Base-by-base conservation (phyloP, 2,888 invertebrate species). In the Automeris io region DNA sequence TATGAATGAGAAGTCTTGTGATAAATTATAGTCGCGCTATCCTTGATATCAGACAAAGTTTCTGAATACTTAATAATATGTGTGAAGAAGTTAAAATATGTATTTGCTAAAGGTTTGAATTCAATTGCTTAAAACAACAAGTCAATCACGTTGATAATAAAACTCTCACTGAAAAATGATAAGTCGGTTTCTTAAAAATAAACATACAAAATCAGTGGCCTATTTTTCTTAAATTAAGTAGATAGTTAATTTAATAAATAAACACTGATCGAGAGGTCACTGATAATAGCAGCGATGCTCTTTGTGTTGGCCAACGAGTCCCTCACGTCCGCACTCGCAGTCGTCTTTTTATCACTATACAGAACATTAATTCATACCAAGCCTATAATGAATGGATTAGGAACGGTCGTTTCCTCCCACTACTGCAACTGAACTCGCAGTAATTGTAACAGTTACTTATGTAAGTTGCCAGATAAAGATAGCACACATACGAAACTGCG, bases 191-290 rank as follows among this genome's bases (percentile, higher is more conserved):
- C 56, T 37, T 33, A 40, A 45, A 54, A 43, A 32, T 33, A 48
- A 51, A 58, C 53, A 51, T 49, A 54, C 50, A 58, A 55, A 42
- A 48, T 51, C 51, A 42, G 41, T 51, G 53, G 50, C 53, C 35
- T 45, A 35, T 37, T 39, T 32, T 49, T 45, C 37, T 49, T 51
- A 60, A 55, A 62, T 66, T 58, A 44, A 62, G 58, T 59, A 57
- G 61, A 60, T 57, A 38, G 49, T 51, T 61, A 55, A 62, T 66
- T 58, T 43, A 62, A 61, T 61, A 57, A 62, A 60, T 57, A 62
- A 49, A 51, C 38, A 11, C 46, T 42, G 40, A 41, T 37, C 35
- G 39, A 13, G 18, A 48, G 53, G 50, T 45, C 49, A 49, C 41
- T 47, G 61, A 63, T 64, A 60, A 60, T 57, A 54, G 58, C 51